Evolutionary conservation across 2,797 vertebrate species (phyloP).

Genomic region (Lithobates pipiens): DNA sequence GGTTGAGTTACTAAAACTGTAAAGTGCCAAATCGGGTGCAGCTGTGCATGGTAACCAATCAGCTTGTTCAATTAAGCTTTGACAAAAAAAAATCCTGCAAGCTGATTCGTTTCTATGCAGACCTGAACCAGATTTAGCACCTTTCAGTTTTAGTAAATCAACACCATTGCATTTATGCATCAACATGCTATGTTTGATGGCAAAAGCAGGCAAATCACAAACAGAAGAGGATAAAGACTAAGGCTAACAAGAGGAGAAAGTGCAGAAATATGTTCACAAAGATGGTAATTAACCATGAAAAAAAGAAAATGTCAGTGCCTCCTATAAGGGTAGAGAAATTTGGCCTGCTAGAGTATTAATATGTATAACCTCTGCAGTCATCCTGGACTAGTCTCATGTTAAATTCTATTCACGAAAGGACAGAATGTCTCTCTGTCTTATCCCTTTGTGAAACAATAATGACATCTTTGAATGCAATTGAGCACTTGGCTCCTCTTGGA

Average conservation of each 20-base stretch:
- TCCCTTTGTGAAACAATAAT: constrained; percentile 51
- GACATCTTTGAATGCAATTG: constrained; percentile 60
- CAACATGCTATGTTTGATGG: not conserved
- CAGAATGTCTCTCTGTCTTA: constrained; percentile 48
- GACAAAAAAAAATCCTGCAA: too few relatives aligned
- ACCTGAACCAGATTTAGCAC: too few relatives aligned
- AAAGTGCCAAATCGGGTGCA: too few relatives aligned
- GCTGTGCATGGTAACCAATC: too few relatives aligned
- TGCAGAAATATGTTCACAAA: not conserved
- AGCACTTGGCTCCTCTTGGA: constrained; percentile 29
- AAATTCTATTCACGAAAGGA: constrained; percentile 49
- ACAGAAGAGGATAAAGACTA: not conserved
- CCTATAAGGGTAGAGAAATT: constrained; percentile 23
- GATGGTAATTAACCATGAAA: not conserved
- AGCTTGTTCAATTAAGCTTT: too few relatives aligned
- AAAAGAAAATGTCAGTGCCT: constrained; percentile 11
- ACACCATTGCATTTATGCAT: not conserved
- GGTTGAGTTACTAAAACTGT: too few relatives aligned
- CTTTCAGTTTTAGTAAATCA: too few relatives aligned
- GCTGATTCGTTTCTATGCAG: too few relatives aligned
- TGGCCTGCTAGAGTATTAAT: constrained; percentile 22
- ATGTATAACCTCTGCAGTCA: constrained; percentile 48
- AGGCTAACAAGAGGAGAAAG: not conserved
- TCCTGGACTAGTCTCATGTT: constrained; percentile 34
- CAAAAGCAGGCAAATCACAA: not conserved